These are phyloP conservation scores for Caprella mutica DNA, from an alignment of 2,888 invertebrate genomes.

Conservation along the genomic window DNA sequence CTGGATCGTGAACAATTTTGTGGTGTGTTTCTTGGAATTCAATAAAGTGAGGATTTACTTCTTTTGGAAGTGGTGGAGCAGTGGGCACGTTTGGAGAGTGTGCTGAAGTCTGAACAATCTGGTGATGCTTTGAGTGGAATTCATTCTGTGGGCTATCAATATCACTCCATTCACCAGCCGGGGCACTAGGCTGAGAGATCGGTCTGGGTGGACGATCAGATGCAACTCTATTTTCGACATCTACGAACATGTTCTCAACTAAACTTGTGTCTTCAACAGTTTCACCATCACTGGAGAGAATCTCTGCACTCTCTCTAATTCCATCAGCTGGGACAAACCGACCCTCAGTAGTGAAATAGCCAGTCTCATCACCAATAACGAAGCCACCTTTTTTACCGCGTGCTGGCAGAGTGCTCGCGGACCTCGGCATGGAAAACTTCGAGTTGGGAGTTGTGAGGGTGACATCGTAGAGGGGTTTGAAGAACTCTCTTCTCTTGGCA, in stretches of 20 bases:
- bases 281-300: not conserved
- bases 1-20: slow-evolving; percentile 6
- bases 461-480: slow-evolving; percentile 12
- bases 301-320: not conserved
- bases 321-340: slow-evolving; percentile 1
- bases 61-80: not conserved
- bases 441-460: not conserved
- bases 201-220: slow-evolving; percentile 7
- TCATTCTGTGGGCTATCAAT: not conserved
- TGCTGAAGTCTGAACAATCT: not conserved
- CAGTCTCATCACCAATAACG: not conserved
- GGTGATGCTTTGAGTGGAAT: not conserved
- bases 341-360: slow-evolving; percentile 3
- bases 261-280: not conserved
- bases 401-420: slow-evolving; percentile 7
- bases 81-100: not conserved
- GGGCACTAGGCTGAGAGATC: slow-evolving; percentile 8
- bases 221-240: not conserved
- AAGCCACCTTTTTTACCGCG: slow-evolving; percentile 2
- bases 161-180: not conserved
- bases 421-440: not conserved
- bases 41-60: slow-evolving; percentile 2
- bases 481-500: slow-evolving; percentile 27
- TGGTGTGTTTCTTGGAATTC: slow-evolving; percentile 11
- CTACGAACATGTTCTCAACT: not conserved